These are phyloP conservation scores for Hippocampus abdominalis DNA, from an alignment of 2,113 vertebrate species.

Conservation along the genomic window DNA sequence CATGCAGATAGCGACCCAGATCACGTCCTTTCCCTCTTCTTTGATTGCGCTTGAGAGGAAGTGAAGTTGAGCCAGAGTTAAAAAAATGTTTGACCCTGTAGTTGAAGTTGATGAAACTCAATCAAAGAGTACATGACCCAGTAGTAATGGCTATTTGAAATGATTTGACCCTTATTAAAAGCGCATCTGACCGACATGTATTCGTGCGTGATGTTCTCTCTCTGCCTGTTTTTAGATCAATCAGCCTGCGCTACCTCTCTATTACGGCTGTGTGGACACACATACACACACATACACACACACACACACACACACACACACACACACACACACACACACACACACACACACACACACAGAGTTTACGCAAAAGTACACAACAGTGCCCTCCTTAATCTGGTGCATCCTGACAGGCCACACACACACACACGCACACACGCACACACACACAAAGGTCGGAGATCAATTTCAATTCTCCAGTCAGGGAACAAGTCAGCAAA, in stretches of 20 bases:
- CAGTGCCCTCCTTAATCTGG: constrained; percentile 12
- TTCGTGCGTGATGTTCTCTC: constrained; percentile 17
- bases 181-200: constrained; percentile 28
- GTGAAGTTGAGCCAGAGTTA: constrained; percentile 30
- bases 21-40: constrained; percentile 5
- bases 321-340: constrained; percentile 8
- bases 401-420: constrained; percentile 20
- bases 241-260: constrained; percentile 13
- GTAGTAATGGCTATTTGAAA: constrained; percentile 45
- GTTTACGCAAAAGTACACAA: constrained; percentile 24
- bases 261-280: constrained; percentile 24
- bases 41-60: constrained; percentile 9
- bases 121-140: constrained; percentile 41
- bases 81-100: constrained; percentile 36
- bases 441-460: constrained; percentile 13
- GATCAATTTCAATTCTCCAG: constrained; percentile 70
- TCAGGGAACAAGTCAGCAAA: constrained; percentile 58
- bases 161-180: constrained; percentile 53
- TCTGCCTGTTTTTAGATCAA: constrained; percentile 32
- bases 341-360: constrained; percentile 13
- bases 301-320: constrained; percentile 5
- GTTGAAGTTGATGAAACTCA: constrained; percentile 36
- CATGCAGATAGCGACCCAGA: constrained; percentile 4
- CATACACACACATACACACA: constrained; percentile 3
- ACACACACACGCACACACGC: constrained; percentile 26